Evolutionary conservation across 2,888 invertebrate genomes (phyloP), one percentile per base, ranked within the genome.

Genomic region (Lasioglossum morio): DNA sequence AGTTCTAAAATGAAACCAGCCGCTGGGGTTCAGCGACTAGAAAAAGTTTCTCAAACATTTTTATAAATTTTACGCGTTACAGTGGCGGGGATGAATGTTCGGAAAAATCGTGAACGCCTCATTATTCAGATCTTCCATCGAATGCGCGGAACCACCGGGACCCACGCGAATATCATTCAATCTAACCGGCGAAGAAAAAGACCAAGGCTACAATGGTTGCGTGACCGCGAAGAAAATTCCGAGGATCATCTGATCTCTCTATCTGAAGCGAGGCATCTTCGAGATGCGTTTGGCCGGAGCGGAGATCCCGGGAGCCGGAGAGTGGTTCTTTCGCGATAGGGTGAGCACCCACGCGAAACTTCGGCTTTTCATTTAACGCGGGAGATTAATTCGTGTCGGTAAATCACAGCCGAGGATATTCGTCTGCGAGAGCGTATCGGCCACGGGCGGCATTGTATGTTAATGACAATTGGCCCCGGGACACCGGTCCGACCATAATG

Each of bases 371-470:
- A 79, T 84, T 84, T 74, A 85, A 80, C 74, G 37, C 86, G 79
- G 74, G 73, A 81, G 85, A 89, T 86, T 79, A 89, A 91, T 86
- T 90, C 84, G 87, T 84, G 77, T 77, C 84, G 85, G 84, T 91
- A 90, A 91, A 92, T 92, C 90, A 90, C 87, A 43, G 43, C 73
- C 30, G 80, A 60, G 77, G 19, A 77, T 84, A 82, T 81, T 82
- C 79, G 75, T 74, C 76, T 73, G 72, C 81, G 81, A 27, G 46
- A 73, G 87, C 77, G 69, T 57, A 84, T 82, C 82, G 46, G 48
- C 66, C 77, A 69, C 70, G 57, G 23, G 40, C 72, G 19, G 90
- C 86, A 93, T 93, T 93, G 93, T 93, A 92, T 93, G 92, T 77
- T 93, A 93, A 93, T 92, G 76, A 77, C 83, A 85, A 90, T 91